Conservation (phyloP, 2,113 vertebrate species). For the Oryzias curvinotus region DNA sequence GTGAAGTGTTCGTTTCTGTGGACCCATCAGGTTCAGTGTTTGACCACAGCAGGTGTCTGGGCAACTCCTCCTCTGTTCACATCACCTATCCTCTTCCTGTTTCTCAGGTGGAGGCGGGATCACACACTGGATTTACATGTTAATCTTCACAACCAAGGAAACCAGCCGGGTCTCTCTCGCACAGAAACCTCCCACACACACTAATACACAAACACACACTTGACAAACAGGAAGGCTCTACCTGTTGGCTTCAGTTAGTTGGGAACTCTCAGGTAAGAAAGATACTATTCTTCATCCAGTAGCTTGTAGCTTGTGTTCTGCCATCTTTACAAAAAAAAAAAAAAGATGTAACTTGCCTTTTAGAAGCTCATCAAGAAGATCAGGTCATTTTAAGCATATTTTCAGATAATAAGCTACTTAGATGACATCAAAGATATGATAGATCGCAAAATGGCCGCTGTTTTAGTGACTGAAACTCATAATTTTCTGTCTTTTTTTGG, state of each 20-base stretch:
- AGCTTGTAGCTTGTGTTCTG: no score
- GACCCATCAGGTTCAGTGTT: slow-evolving; percentile 14
- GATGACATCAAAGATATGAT: no score
- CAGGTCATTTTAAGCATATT: no score
- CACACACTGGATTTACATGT: slow-evolving; percentile 49
- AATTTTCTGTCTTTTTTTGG: no score
- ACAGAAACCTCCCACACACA: slow-evolving; percentile 51
- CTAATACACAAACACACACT: slow-evolving; percentile 31
- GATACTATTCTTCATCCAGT: slow-evolving; percentile 8
- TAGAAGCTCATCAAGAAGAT: no score
- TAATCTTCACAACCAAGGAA: slow-evolving; percentile 64
- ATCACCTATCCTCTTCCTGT: slow-evolving; percentile 18
- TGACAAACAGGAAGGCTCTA: slow-evolving; percentile 67
- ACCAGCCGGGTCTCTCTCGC: slow-evolving; percentile 65
- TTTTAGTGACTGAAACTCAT: no score
- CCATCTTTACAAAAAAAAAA: no score
- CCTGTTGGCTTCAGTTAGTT: slow-evolving; percentile 34
- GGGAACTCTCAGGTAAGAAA: slow-evolving; percentile 68
- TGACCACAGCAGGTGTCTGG: not conserved
- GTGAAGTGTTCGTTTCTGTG: not conserved
- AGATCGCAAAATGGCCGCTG: no score
- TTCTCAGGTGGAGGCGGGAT: slow-evolving; percentile 49
- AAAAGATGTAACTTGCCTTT: no score
- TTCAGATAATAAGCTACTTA: no score
- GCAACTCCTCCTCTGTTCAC: slow-evolving; percentile 10